These are phyloP conservation scores for Ciconia maguari DNA, from an alignment of 2,113 vertebrate species.

Conservation along the genomic window DNA sequence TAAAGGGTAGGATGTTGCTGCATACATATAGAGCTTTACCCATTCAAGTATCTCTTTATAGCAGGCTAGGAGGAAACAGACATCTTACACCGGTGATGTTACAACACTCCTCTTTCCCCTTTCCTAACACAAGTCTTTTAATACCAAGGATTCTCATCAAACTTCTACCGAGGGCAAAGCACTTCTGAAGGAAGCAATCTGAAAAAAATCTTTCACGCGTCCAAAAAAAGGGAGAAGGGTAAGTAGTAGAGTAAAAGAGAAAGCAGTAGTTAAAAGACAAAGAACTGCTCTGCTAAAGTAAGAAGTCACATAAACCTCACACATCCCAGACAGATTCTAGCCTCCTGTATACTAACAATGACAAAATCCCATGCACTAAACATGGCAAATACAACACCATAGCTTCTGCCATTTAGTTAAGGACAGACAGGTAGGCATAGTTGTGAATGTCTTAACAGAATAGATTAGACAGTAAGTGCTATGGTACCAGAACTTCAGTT, in stretches of 20 bases:
- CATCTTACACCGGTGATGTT: background rate
- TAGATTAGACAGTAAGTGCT: background rate
- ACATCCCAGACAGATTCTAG: background rate
- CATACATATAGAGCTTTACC: background rate
- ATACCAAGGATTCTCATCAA: background rate
- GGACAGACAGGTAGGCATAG: background rate
- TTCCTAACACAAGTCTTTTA: background rate
- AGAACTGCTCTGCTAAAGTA: background rate
- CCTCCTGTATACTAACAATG: background rate
- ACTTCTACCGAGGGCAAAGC: background rate
- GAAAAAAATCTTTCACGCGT: background rate
- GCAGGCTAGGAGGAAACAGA: background rate
- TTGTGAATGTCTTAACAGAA: background rate
- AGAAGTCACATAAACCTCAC: background rate
- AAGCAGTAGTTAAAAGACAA: background rate
- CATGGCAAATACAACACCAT: background rate
- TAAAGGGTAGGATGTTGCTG: background rate
- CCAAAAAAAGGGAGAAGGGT: background rate
- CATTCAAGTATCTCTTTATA: background rate
- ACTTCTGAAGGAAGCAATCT: background rate
- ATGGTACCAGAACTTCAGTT: background rate
- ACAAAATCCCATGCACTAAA: background rate
- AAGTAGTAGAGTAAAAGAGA: background rate
- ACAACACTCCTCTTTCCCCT: background rate
- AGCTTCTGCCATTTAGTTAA: background rate